Base-by-base conservation (phyloP, 2,888 invertebrate species). In the Ferrisia virgata region DNA sequence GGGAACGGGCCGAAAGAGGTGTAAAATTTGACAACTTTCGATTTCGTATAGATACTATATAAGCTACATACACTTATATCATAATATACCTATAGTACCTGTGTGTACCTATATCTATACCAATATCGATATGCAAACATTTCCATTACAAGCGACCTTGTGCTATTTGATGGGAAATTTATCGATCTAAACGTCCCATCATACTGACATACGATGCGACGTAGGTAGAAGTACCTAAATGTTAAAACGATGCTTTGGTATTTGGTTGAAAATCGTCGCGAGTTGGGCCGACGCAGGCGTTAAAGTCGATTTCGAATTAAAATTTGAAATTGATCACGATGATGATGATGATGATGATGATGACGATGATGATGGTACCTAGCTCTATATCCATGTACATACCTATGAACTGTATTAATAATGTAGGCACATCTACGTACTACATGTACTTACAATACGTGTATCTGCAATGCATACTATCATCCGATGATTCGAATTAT, bases 101-200 rank as follows among this genome's bases (percentile, higher is more conserved):
- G 40, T 40, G 43, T 43, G 13, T 11, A 40, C 11, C 40, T 47
- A 47, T n/a, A 13, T 47, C 15, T 4, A n/a, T 43, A 43, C 47
- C 40, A 40, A 40, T 13, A 40, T 40, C 40, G 40, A 25, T 25
- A 64, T 1, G 31, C 69, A 69, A 69, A 69, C 69, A 69, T 53
- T 53, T 53, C 53, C 22, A 53, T 33, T 31, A 8, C 15, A 0
- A 1, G 8, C 72, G 72, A 76, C 72, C 72, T 76, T 76, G 72
- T 76, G 72, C 72, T 36, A 76, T 15, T 76, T 76, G 18, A 28
- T 76, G 28, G 36, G 28, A 76, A 76, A 76, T 76, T 76, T 76
- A 76, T 76, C 72, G 72, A 53, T 69, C 69, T 58, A 58, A 2
- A 58, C 69, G 69, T 15, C 1, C 8, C 58, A 13, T n/a, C n/a